A percentile compares a stretch with the other conserved stretches of the same genome.
Conservation (phyloP, 2,797 vertebrate genomes). For the Alca torda region DNA sequence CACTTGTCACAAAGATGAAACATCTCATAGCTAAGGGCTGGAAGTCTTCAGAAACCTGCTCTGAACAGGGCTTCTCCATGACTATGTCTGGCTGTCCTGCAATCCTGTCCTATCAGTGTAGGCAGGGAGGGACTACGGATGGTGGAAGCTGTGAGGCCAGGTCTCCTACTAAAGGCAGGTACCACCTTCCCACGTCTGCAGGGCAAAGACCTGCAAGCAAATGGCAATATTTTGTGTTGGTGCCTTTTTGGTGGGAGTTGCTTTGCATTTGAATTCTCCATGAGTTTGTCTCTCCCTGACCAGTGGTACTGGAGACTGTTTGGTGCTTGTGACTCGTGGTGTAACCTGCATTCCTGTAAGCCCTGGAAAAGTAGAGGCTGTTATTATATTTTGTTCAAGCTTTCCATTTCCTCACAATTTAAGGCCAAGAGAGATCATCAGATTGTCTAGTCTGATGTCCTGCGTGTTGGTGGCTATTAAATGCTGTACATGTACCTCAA, state of each 20-base stretch:
- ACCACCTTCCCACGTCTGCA: neutral
- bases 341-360: neutral
- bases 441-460: neutral
- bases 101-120: neutral
- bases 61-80: neutral
- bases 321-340: neutral
- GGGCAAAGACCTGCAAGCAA: neutral
- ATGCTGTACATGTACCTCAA: neutral
- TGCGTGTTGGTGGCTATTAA: neutral
- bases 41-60: neutral
- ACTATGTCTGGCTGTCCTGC: neutral
- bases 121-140: neutral
- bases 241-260: accelerated
- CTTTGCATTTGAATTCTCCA: neutral
- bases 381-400: neutral
- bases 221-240: neutral
- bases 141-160: neutral
- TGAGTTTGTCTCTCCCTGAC: neutral
- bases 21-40: neutral
- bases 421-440: neutral
- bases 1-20: neutral
- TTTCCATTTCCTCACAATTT: neutral
- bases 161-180: neutral
- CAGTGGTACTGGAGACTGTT: neutral
- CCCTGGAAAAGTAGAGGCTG: neutral